phyloP scores from a whole-genome alignment of 92 coral and sea anemone genomes.

The Porites rus region DNA sequence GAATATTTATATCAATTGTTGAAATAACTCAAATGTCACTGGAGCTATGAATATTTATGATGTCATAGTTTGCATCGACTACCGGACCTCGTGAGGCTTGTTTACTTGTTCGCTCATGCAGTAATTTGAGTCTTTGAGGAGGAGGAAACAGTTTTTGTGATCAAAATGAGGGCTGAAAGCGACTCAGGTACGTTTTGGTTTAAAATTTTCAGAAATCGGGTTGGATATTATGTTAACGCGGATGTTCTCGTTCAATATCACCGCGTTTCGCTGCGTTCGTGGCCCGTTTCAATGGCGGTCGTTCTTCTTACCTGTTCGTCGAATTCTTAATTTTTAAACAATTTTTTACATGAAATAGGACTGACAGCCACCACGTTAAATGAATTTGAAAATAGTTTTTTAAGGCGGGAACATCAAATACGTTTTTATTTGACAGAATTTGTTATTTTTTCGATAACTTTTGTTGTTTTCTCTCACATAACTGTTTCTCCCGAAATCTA shows the following conservation, averaged over 20 bases:
- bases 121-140: background rate
- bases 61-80: slow-evolving; percentile 1
- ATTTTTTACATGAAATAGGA: background rate
- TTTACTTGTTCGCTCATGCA: background rate
- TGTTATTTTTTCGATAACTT: background rate
- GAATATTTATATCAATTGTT: slow-evolving; percentile 7
- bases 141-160: background rate
- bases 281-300: slow-evolving; percentile 2
- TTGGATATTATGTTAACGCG: background rate
- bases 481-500: background rate
- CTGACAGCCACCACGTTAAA: background rate
- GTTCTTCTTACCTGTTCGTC: background rate
- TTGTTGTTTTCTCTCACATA: background rate
- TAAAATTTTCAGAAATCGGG: background rate
- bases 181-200: slow-evolving; percentile 23
- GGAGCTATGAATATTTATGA: slow-evolving; percentile 11
- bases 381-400: background rate
- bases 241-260: background rate
- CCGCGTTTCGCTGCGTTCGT: background rate
- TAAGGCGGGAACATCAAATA: background rate
- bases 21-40: background rate
- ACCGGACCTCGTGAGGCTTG: slow-evolving; percentile 7
- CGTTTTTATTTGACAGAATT: background rate
- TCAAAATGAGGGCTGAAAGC: slow-evolving; percentile 34
- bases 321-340: background rate